Conservation (phyloP, 2,113 vertebrate genomes). For the Chelonoidis abingdonii region DNA sequence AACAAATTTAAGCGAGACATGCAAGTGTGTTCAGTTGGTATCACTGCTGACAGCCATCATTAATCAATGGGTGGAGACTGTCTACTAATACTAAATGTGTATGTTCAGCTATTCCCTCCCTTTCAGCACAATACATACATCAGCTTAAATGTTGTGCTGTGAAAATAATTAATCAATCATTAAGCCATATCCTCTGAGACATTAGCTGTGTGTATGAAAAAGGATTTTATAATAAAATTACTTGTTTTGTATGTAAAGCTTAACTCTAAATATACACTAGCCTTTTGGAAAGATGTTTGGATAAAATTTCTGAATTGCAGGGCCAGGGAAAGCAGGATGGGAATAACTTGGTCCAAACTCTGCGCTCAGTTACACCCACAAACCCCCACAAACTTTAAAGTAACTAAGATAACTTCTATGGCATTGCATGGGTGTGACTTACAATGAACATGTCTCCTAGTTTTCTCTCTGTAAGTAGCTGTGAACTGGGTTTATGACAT, state of each 20-base stretch:
- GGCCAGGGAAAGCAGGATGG: neutral
- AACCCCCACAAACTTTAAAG: constrained; percentile 13
- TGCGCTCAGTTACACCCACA: neutral
- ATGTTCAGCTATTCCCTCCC: neutral
- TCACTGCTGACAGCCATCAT: neutral
- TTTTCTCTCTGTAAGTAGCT: neutral
- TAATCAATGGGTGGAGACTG: neutral
- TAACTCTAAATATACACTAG: fast-evolving
- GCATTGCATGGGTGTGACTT: neutral
- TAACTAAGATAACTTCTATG: neutral
- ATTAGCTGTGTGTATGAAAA: neutral
- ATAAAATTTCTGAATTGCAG: neutral
- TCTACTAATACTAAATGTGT: fast-evolving
- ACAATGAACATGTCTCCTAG: neutral
- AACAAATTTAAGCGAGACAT: neutral
- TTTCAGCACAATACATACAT: neutral
- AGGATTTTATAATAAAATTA: neutral
- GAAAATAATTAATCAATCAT: neutral
- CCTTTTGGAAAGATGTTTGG: neutral
- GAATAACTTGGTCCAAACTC: neutral
- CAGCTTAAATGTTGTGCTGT: neutral
- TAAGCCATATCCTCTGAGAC: neutral
- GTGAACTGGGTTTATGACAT: neutral
- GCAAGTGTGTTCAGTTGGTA: neutral
- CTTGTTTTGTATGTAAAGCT: neutral